phyloP scores from a whole-genome alignment of 23 tunicate genomes.

The Trididemnum miniatum region DNA sequence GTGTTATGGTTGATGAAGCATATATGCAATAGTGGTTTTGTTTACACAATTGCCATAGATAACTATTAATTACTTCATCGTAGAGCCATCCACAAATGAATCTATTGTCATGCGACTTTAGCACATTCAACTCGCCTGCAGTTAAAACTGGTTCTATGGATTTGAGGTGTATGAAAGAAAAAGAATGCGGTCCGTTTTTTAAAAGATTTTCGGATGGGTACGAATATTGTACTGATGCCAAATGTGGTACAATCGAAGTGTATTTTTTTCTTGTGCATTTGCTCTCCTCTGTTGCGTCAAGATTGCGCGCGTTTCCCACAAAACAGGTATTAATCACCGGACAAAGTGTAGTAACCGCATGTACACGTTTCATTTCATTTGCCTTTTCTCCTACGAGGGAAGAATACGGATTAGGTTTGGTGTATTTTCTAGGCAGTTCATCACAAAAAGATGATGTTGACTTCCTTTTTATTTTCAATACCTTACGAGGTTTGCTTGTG shows the following conservation, averaged over 20 bases:
- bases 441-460: neutral
- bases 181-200: conserved; percentile 1
- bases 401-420: neutral
- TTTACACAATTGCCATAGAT: conserved; percentile 10
- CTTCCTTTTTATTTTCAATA: no score
- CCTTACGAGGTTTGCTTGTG: neutral
- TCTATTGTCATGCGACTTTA: neutral
- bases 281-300: no score
- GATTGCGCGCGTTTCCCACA: no score
- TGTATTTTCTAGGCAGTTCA: neutral
- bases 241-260: no score
- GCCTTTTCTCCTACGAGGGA: neutral
- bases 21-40: neutral
- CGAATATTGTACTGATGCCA: neutral
- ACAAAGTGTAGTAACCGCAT: neutral
- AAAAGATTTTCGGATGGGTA: neutral
- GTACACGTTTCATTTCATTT: neutral
- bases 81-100: neutral
- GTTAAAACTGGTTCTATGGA: neutral
- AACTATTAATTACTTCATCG: neutral
- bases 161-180: neutral
- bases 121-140: neutral
- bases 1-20: neutral
- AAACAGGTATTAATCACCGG: neutral
- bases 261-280: no score